Conservation (phyloP, 64 coral and sea anemone species). For the Porites lutea region DNA sequence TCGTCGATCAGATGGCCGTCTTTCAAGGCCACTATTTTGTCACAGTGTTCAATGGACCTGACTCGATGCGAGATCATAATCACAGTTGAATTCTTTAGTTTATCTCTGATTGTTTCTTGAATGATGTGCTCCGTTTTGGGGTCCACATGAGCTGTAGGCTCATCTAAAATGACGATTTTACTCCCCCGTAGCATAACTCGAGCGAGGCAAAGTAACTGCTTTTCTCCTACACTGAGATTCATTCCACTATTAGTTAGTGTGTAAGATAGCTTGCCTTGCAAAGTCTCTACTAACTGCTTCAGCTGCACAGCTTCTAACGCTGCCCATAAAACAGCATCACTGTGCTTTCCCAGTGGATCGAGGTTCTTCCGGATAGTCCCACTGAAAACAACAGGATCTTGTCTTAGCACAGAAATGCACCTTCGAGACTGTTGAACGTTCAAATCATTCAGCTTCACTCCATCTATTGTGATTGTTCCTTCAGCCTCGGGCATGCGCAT, state of each 20-base stretch:
- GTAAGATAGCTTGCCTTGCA: conserved; percentile 26
- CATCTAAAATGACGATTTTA: conserved; percentile 73
- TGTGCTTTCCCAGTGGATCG: conserved; percentile 49
- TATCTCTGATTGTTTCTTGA: conserved; percentile 46
- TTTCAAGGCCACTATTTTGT: conserved; percentile 51
- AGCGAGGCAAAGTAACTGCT: conserved; percentile 73
- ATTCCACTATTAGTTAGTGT: conserved; percentile 41
- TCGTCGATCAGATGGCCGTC: conserved; percentile 18
- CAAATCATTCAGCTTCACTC: conserved; percentile 25
- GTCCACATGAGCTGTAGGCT: conserved; percentile 66
- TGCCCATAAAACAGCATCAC: conserved; percentile 69
- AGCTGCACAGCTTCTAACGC: conserved; percentile 65
- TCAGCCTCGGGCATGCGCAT: conserved; percentile 73
- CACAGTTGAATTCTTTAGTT: conserved; percentile 61
- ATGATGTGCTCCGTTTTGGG: conserved; percentile 60
- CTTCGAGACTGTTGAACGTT: conserved; percentile 48
- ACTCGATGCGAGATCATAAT: conserved; percentile 67
- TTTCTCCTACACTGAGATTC: conserved; percentile 72
- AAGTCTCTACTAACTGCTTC: conserved; percentile 31
- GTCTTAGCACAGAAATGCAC: conserved; percentile 58
- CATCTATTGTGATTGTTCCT: conserved; percentile 59
- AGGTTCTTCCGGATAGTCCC: conserved; percentile 69
- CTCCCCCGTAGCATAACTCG: conserved; percentile 52
- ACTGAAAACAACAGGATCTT: conserved; percentile 74
- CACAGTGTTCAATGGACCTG: conserved; percentile 38